Evolutionary conservation across 1,140 invertebrate species (phyloP).

Genomic region (Steinernema feltiae): DNA sequence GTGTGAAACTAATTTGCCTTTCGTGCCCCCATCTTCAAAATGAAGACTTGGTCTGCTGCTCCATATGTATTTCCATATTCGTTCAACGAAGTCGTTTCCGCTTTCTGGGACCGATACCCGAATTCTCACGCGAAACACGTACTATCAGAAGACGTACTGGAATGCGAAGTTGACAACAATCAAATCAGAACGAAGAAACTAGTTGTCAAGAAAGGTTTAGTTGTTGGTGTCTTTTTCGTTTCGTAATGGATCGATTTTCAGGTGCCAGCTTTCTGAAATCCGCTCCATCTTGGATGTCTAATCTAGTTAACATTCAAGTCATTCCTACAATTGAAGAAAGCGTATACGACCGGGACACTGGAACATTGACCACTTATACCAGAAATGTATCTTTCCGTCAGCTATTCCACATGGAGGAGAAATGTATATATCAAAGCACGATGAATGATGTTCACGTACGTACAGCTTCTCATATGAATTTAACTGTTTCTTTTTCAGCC

Average conservation of each 20-base stretch:
- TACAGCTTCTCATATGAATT: neutral
- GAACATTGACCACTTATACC: constrained; percentile 49
- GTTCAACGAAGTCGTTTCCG: constrained; percentile 38
- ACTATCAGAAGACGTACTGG: constrained; percentile 54
- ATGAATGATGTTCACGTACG: constrained; percentile 13
- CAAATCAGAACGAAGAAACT: constrained; percentile 52
- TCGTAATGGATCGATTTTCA: constrained; percentile 30
- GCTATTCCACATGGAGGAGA: constrained; percentile 43
- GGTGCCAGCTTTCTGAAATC: constrained; percentile 52
- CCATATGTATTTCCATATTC: constrained; percentile 31
- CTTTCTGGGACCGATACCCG: constrained; percentile 48
- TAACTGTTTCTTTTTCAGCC: constrained; percentile 9
- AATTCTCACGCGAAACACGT: constrained; percentile 56
- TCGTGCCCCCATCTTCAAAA: constrained; percentile 2
- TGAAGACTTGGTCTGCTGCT: constrained; percentile 38
- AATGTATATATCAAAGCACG: constrained; percentile 33
- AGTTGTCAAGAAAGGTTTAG: constrained; percentile 53
- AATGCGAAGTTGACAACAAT: constrained; percentile 45
- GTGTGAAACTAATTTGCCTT: neutral
- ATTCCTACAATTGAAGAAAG: constrained; percentile 51
- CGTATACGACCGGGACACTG: constrained; percentile 39
- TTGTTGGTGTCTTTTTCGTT: neutral
- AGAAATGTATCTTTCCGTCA: constrained; percentile 46
- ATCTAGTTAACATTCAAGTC: constrained; percentile 39
- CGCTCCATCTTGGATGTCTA: constrained; percentile 51